Conservation (phyloP, 2,888 invertebrate species). For the Rhopalosiphum nymphaeae region DNA sequence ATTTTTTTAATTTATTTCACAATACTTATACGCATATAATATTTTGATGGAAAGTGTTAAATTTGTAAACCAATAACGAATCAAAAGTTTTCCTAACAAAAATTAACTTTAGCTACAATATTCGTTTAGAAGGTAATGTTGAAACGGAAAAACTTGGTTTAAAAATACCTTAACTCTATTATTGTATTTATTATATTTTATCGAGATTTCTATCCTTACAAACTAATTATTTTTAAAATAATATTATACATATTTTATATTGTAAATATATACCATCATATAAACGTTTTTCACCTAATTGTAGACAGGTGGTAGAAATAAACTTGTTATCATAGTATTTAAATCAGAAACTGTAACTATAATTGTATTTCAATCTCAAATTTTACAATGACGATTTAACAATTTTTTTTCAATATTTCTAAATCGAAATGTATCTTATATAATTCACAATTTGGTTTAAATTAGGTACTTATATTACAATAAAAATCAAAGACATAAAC, state of each 20-base stretch:
- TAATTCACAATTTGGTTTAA: background rate
- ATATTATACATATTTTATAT: background rate
- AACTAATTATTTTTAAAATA: background rate
- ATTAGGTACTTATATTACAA: background rate
- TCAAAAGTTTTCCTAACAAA: conserved; percentile 13
- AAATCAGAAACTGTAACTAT: background rate
- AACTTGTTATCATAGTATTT: background rate
- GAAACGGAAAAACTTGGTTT: background rate
- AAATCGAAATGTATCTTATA: background rate
- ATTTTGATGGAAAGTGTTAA: background rate
- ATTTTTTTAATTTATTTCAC: background rate
- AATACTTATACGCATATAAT: background rate
- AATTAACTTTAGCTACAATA: background rate
- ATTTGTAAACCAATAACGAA: conserved; percentile 16
- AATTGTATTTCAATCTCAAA: background rate
- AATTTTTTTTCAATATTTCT: background rate
- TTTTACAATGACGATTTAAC: background rate
- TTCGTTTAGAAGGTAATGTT: background rate
- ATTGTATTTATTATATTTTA: background rate
- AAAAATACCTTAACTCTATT: background rate
- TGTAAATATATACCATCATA: background rate
- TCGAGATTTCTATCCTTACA: background rate
- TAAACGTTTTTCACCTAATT: background rate
- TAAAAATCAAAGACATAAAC: background rate
- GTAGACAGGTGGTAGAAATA: background rate